phyloP scores from a whole-genome alignment of 2,797 vertebrate genomes.

The Neopelma chrysocephalum region DNA sequence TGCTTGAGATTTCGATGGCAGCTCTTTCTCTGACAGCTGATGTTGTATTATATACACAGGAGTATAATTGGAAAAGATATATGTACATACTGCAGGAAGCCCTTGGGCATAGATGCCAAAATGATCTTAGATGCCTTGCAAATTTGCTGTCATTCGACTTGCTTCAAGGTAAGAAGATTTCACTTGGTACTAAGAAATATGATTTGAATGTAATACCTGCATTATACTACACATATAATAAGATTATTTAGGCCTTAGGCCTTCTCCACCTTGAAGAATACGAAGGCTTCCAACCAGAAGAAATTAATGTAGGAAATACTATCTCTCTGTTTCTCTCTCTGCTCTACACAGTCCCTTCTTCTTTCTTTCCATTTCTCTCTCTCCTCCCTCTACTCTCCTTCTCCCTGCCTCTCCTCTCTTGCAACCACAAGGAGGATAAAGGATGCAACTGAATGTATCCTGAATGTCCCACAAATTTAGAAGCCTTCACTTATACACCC shows the following conservation, averaged over 20 bases:
- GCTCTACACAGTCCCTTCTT: neutral
- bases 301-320: neutral
- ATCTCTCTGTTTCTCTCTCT: neutral
- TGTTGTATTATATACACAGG: conserved; percentile 74
- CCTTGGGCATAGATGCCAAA: conserved; percentile 87
- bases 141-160: conserved; percentile 91
- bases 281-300: neutral
- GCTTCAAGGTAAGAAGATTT: conserved; percentile 89
- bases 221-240: neutral
- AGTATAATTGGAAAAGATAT: conserved; percentile 87
- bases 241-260: neutral
- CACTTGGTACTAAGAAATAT: neutral
- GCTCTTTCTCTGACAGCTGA: conserved; percentile 55
- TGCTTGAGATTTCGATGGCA: conserved; percentile 8
- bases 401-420: neutral
- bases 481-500: neutral
- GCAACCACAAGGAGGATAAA: neutral
- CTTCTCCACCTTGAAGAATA: neutral
- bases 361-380: neutral
- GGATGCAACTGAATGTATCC: neutral
- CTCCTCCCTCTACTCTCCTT: neutral
- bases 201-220: neutral
- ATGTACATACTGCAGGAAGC: conserved; percentile 89
- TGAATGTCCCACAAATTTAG: neutral
- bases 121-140: conserved; percentile 93